Evolutionary conservation across 2,888 invertebrate genomes (phyloP), one percentile per base, ranked within the genome.

Genomic region (Nemotelus nigrinus): DNA sequence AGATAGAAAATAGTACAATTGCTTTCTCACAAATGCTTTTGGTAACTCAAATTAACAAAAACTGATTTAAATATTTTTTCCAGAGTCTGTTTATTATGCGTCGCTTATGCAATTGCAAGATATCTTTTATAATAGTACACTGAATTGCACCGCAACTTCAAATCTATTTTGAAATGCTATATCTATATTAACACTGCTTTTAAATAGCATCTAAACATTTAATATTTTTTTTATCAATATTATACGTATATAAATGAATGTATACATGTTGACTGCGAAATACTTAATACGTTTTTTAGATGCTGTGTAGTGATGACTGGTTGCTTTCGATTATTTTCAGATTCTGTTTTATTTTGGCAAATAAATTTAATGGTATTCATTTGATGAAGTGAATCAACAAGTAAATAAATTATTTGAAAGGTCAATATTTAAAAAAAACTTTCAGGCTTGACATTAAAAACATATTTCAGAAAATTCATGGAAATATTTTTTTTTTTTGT

Each of bases 141-240:
- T 58, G 47, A 72, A 8, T 72, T 58, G 72, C 72, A 72, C 72
- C 47, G 72, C 72, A 72, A 72, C 72, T 72, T 72, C 72, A 72
- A 72, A 72, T 72, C 8, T 48, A 64, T 7, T n/a, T 44, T 6
- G 43, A 44, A 64, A 6, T 45, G 43, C 2, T 44, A 64, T 10
- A 44, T 64, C 10, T 10, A 45, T 6, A 44, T 44, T 44, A 67
- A 50, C 50, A 63, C 43, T 43, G 63, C 58, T 58, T 57, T 45
- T 57, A 72, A 44, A 57, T 70, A 25, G 48, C n/a, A 7, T 4
- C 45, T 25, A 68, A 7, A 25, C 2, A 3, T 25, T 63, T 6
- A 63, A 63, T 39, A 39, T 63, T 45, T 45, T 43, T 45, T 25
- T 25, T 25, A 25, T 6, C 45, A 6, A 10, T 65, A 7, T 65